Evolutionary conservation across 1,140 invertebrate species (phyloP), one percentile per base, ranked within the genome.

Genomic region (Drosophila serrata): DNA sequence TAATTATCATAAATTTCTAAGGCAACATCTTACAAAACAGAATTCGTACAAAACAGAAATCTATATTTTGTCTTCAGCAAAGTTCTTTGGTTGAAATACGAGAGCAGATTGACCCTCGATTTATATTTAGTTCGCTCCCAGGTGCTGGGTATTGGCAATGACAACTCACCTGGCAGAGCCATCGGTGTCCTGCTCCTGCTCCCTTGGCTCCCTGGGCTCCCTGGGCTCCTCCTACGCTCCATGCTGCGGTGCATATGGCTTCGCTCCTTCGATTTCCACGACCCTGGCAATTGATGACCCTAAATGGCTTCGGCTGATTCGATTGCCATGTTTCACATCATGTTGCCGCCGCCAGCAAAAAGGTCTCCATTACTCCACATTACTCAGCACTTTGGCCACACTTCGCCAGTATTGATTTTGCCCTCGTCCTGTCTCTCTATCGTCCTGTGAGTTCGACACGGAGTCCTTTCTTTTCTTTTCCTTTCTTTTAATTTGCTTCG

Each of bases 261-360:
- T 48, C 37, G 19, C 17, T 40, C 5, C 24, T 56, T 40, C 39
- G 33, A 31, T 57, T 72, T 72, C 35, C 72, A 65, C 81, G 75
- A 85, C 82, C 82, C 79, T 81, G 85, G 73, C 80, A 90, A 88
- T 88, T 90, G 84, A 88, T 88, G 84, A 90, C 85, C 82, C 85
- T 88, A 88, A 90, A 88, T 88, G 85, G 84, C 80, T 90, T 81
- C 88, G 77, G 84, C 81, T 88, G 84, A 88, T 88, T 88, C 84
- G 84, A 88, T 88, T 90, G 84, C 84, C 84, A 88, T 88, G 84
- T 88, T 88, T 88, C 84, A 88, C 84, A 88, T 88, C 84, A 88
- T 88, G 84, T 88, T 87, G 82, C 82, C 82, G 82, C 85, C 82
- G 53, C 68, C 65, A 79, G 85, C 84, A 87, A 87, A 82, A 82